Conservation (phyloP, 92 coral and sea anemone species). For the Virgularia gustaviana region DNA sequence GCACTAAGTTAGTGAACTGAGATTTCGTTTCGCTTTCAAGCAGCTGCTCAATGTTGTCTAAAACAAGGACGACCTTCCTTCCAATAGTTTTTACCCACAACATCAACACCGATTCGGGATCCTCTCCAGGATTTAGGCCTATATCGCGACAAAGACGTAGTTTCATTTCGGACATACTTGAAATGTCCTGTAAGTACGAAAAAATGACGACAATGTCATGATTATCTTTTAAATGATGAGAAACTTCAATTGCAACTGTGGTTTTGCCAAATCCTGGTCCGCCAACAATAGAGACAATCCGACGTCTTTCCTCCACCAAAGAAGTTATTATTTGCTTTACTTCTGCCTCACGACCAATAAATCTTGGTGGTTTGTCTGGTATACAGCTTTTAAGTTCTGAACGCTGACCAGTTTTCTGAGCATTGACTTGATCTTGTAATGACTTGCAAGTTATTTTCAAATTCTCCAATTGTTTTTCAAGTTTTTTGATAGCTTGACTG, state of each 20-base stretch:
- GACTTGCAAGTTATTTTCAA: too few relatives aligned
- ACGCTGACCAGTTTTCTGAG: conserved; percentile 9
- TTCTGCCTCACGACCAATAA: conserved; percentile 8
- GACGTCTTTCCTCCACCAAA: background rate
- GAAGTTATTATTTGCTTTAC: background rate
- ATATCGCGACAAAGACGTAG: conserved; percentile 19
- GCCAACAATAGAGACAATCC: conserved; percentile 7
- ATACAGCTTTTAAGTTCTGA: background rate
- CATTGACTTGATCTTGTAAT: background rate
- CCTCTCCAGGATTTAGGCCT: conserved; percentile 7
- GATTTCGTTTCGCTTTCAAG: background rate
- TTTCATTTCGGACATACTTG: background rate
- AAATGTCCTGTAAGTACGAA: background rate
- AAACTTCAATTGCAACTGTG: conserved; percentile 14
- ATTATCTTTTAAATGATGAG: conserved; percentile 11
- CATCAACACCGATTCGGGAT: background rate
- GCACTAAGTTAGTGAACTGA: too few relatives aligned
- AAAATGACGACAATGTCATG: conserved; percentile 5
- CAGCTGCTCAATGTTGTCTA: conserved; percentile 15
- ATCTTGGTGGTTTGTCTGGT: background rate
- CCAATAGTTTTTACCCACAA: conserved; percentile 2
- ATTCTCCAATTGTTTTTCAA: too few relatives aligned
- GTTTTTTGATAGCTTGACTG: too few relatives aligned
- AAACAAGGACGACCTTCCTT: background rate
- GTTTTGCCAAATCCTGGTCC: conserved; percentile 21